Conservation (phyloP, 2,113 vertebrate genomes). For the Acrocephalus kingi region DNA sequence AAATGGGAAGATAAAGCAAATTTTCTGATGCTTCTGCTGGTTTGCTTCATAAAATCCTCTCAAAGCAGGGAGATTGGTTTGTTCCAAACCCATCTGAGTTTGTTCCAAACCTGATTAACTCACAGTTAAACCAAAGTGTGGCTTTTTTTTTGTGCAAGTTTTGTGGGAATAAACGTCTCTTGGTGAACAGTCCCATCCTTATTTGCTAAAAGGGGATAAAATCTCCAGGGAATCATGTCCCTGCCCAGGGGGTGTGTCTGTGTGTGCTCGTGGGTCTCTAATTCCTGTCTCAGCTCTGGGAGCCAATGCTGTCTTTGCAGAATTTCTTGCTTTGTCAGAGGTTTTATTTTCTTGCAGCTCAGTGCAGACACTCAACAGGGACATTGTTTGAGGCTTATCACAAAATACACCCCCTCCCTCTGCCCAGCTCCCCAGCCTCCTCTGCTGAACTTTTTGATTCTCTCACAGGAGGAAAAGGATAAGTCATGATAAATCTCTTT, state of each 20-base stretch:
- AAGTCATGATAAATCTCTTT: not conserved
- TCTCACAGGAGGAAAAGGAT: not conserved
- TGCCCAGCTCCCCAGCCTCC: not conserved
- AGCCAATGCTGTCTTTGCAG: slow-evolving; percentile 18
- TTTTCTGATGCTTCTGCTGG: not conserved
- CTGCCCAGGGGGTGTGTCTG: not conserved
- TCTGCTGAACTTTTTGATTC: not conserved
- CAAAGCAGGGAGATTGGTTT: not conserved
- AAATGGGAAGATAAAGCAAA: not conserved
- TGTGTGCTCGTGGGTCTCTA: not conserved
- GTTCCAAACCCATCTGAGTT: not conserved
- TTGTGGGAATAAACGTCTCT: not conserved
- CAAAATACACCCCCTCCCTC: not conserved
- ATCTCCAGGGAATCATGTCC: not conserved
- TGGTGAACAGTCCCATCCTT: not conserved
- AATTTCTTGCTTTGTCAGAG: slow-evolving; percentile 56
- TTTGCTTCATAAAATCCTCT: not conserved
- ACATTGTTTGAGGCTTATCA: slow-evolving; percentile 43
- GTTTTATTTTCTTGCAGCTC: slow-evolving; percentile 27
- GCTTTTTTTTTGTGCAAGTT: not conserved
- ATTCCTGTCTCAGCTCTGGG: slow-evolving; percentile 13
- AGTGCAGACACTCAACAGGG: not conserved
- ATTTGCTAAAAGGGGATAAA: not conserved
- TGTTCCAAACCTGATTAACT: not conserved
- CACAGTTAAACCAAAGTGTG: not conserved